phyloP scores from a whole-genome alignment of 1,140 invertebrate genomes.

The Cotesia typhae region DNA sequence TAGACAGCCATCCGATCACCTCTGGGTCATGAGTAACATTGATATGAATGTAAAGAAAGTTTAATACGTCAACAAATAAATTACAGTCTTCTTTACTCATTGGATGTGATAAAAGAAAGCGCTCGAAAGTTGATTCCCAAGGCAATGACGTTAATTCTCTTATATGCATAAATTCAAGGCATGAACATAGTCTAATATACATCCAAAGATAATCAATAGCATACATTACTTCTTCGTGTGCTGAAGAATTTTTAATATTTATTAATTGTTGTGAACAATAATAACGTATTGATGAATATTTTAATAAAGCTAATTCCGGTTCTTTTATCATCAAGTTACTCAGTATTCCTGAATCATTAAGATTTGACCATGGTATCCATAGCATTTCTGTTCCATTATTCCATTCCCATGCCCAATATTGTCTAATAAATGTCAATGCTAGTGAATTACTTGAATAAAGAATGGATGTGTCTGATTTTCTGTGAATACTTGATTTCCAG shows the following conservation, averaged over 20 bases:
- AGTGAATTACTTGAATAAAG: constrained; percentile 46
- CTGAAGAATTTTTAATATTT: constrained; percentile 71
- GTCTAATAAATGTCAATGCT: constrained; percentile 49
- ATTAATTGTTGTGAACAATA: constrained; percentile 65
- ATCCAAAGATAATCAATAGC: constrained; percentile 67
- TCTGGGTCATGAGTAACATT: constrained; percentile 47
- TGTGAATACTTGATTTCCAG: constrained; percentile 63
- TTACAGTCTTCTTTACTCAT: constrained; percentile 69
- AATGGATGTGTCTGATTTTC: constrained; percentile 50
- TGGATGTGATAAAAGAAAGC: constrained; percentile 70
- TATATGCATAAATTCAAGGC: constrained; percentile 44
- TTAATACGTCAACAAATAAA: constrained; percentile 67
- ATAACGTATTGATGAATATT: constrained; percentile 62
- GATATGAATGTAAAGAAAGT: constrained; percentile 67
- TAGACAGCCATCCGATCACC: constrained; percentile 47
- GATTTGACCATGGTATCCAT: constrained; percentile 47
- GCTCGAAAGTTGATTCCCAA: constrained; percentile 69
- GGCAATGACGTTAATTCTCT: constrained; percentile 64
- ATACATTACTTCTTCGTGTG: constrained; percentile 66
- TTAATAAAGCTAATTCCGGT: constrained; percentile 62
- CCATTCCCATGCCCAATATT: constrained; percentile 63
- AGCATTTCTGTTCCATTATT: constrained; percentile 57
- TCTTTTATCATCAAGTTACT: constrained; percentile 59
- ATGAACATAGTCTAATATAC: constrained; percentile 60
- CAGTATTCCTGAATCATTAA: constrained; percentile 43